Percentiles rank a stretch among this genome's conserved stretches.
Conservation (phyloP, 2,797 vertebrate genomes). For the Sparidentex hasta region DNA sequence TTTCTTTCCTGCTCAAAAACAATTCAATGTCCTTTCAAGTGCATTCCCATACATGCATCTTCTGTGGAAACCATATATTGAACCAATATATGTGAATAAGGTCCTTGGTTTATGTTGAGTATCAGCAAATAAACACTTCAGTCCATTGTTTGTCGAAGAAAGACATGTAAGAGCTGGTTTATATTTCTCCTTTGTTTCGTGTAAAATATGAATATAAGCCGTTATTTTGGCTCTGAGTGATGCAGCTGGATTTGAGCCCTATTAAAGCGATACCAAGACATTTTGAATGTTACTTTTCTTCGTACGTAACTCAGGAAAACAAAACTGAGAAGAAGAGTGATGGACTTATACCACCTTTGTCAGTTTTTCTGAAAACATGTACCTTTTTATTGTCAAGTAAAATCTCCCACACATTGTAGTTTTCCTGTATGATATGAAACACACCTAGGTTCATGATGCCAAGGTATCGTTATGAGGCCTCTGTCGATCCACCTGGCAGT, state of each 20-base stretch:
- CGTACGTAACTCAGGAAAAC: constrained; percentile 15
- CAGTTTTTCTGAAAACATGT: constrained; percentile 16
- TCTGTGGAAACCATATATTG: constrained; percentile 80
- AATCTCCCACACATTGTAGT: constrained; percentile 14
- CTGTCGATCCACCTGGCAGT: constrained; percentile 21
- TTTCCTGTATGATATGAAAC: constrained; percentile 12
- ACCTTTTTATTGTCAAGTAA: constrained; percentile 14
- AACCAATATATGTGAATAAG: constrained; percentile 79
- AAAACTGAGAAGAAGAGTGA: not conserved
- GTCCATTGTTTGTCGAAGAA: constrained; percentile 28
- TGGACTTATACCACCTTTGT: not conserved
- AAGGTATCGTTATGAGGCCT: constrained; percentile 51
- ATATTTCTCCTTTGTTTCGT: constrained; percentile 43
- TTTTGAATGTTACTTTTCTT: constrained; percentile 51
- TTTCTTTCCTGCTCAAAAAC: constrained; percentile 74
- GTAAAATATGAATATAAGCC: constrained; percentile 31
- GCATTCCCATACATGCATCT: constrained; percentile 50
- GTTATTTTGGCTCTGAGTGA: constrained; percentile 22
- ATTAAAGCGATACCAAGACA: constrained; percentile 48
- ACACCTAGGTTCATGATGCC: constrained; percentile 44
- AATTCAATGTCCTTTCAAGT: constrained; percentile 55
- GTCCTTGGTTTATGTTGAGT: constrained; percentile 54
- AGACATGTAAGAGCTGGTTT: constrained; percentile 35
- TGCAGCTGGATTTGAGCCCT: constrained; percentile 21
- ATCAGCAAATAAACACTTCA: constrained; percentile 28